A percentile compares a stretch with the other conserved stretches of the same genome.
phyloP scores from a whole-genome alignment of 2,797 vertebrate genomes.

The Crenichthys baileyi region DNA sequence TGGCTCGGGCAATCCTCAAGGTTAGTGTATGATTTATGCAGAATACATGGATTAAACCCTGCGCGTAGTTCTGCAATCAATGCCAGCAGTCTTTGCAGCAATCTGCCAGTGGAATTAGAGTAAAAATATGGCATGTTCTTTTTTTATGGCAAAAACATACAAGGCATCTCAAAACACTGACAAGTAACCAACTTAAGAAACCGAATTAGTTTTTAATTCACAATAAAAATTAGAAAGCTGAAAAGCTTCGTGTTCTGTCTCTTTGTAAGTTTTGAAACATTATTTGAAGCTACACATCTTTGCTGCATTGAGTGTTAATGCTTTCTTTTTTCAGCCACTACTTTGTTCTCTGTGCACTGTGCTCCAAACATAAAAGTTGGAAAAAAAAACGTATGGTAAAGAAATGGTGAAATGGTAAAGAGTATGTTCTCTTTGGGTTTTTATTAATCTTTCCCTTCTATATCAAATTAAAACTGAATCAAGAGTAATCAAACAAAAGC shows the following conservation, averaged over 20 bases:
- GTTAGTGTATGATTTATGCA: conserved; percentile 64
- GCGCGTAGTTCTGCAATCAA: conserved; percentile 37
- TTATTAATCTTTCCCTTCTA: not conserved
- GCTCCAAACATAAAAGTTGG: not conserved
- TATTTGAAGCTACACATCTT: not conserved
- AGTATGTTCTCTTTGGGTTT: conserved; percentile 8
- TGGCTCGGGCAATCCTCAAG: conserved; percentile 67
- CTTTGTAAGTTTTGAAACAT: not conserved
- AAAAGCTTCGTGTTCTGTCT: conserved; percentile 8
- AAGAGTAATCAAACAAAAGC: conserved; percentile 27
- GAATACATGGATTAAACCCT: conserved; percentile 53
- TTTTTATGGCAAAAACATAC: conserved; percentile 26
- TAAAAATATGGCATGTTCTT: conserved; percentile 17
- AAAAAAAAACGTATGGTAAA: not conserved
- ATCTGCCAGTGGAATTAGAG: conserved; percentile 50
- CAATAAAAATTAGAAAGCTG: not conserved
- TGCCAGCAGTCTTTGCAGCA: conserved; percentile 49
- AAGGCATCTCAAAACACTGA: conserved; percentile 23
- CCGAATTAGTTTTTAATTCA: conserved; percentile 2
- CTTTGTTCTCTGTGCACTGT: not conserved
- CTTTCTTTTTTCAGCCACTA: not conserved
- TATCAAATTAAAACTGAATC: conserved; percentile 24
- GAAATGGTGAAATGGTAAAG: conserved; percentile 9
- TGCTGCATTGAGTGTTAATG: not conserved
- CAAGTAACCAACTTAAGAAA: conserved; percentile 4